Evolutionary conservation across 2,113 vertebrate genomes (phyloP).

Genomic region (Poeciliopsis retropinna): DNA sequence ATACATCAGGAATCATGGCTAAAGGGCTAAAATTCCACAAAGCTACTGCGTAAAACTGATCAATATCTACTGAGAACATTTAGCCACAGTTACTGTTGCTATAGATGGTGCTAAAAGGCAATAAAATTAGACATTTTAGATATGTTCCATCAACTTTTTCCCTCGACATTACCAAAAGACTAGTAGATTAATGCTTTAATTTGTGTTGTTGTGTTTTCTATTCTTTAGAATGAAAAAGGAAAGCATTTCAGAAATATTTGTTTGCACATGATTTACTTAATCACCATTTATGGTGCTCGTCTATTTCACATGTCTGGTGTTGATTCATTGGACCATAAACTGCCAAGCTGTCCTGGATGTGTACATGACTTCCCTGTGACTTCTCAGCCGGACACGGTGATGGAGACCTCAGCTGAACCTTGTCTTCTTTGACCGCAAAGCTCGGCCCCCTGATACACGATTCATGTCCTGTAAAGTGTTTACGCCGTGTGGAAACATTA

Average conservation of each 20-base stretch:
- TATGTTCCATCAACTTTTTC: not conserved
- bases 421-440: no score
- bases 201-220: no score
- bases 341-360: not conserved
- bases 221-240: not conserved
- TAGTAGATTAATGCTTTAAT: no score
- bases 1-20: not conserved
- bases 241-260: not conserved
- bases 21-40: not conserved
- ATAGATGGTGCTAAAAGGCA: not conserved
- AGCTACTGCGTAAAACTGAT: not conserved
- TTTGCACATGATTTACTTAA: not conserved
- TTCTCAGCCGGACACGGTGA: conserved; percentile 3
- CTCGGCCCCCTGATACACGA: not conserved
- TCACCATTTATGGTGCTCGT: not conserved
- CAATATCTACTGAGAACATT: not conserved
- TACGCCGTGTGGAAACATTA: not conserved
- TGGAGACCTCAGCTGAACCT: not conserved
- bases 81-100: not conserved
- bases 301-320: not conserved
- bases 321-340: not conserved
- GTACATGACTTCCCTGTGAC: not conserved
- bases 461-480: not conserved
- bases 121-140: not conserved
- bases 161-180: no score